phyloP scores from a whole-genome alignment of 2,888 invertebrate genomes.

The Prenolepis imparis region DNA sequence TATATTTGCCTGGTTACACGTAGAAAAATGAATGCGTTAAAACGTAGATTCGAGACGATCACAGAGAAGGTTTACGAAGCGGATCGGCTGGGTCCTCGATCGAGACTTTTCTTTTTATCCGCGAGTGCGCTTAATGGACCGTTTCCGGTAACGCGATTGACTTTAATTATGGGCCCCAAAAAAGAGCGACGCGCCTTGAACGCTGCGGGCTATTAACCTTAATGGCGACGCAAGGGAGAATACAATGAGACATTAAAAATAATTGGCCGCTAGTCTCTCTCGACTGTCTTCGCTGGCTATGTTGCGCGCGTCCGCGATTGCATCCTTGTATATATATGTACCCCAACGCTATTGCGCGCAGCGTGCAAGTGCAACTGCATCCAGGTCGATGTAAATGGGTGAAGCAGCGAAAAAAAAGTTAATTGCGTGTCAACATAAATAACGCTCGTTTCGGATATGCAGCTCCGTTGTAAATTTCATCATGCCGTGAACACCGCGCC shows the following conservation, averaged over 20 bases:
- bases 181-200: slow-evolving; percentile 65
- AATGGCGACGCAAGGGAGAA: slow-evolving; percentile 74
- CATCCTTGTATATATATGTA: slow-evolving; percentile 14
- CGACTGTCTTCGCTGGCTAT: slow-evolving; percentile 52
- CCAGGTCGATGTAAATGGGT: slow-evolving; percentile 43
- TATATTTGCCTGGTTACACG: neutral
- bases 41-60: neutral
- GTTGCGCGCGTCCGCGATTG: slow-evolving; percentile 11
- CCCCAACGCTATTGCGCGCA: slow-evolving; percentile 20
- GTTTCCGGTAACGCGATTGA: slow-evolving; percentile 77
- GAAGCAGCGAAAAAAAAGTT: slow-evolving; percentile 37
- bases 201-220: slow-evolving; percentile 75
- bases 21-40: neutral
- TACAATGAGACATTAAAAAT: slow-evolving; percentile 78
- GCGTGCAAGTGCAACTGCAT: slow-evolving; percentile 13
- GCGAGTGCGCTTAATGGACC: slow-evolving; percentile 69
- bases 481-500: slow-evolving; percentile 24
- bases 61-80: slow-evolving; percentile 35
- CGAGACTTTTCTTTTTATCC: slow-evolving; percentile 58
- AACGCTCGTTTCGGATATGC: slow-evolving; percentile 49
- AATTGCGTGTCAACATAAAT: slow-evolving; percentile 51
- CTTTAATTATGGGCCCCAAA: slow-evolving; percentile 72
- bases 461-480: slow-evolving; percentile 40
- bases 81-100: slow-evolving; percentile 52
- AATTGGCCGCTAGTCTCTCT: slow-evolving; percentile 66